Conservation (phyloP, 1,140 invertebrate genomes). For the Dryas iulia region DNA sequence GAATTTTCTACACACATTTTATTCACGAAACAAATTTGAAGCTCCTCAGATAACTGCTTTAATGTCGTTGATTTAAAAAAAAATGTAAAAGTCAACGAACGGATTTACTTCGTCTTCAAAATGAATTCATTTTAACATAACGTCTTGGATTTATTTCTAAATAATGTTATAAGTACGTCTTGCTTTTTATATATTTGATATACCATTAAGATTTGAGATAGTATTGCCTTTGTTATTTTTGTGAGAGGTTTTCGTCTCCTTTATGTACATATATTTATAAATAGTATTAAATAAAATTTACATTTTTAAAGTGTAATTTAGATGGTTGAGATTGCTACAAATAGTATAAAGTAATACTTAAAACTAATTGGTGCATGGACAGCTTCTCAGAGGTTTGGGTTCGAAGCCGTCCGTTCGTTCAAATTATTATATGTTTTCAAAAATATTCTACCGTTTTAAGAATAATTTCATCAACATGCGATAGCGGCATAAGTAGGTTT, state of each 20-base stretch:
- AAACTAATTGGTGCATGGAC: no score
- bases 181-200: slow-evolving; percentile 9
- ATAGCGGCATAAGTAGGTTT: no score
- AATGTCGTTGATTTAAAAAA: slow-evolving; percentile 19
- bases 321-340: no score
- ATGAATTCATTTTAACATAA: slow-evolving; percentile 27
- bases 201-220: slow-evolving; percentile 20
- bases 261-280: neutral
- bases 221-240: slow-evolving; percentile 26
- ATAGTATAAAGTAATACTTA: no score
- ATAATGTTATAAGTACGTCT: slow-evolving; percentile 7
- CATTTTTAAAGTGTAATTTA: no score
- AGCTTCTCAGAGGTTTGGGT: no score
- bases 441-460: no score
- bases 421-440: no score
- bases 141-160: slow-evolving; percentile 21
- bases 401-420: no score
- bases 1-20: neutral
- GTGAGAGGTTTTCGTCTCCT: neutral
- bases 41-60: slow-evolving; percentile 18
- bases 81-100: slow-evolving; percentile 24
- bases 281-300: no score
- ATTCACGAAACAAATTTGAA: slow-evolving; percentile 16
- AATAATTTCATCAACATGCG: no score
- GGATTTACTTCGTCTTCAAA: slow-evolving; percentile 27